These are phyloP conservation scores for Pseudochirops corinnae DNA, from an alignment of 2,797 vertebrate genomes.

Conservation along the genomic window DNA sequence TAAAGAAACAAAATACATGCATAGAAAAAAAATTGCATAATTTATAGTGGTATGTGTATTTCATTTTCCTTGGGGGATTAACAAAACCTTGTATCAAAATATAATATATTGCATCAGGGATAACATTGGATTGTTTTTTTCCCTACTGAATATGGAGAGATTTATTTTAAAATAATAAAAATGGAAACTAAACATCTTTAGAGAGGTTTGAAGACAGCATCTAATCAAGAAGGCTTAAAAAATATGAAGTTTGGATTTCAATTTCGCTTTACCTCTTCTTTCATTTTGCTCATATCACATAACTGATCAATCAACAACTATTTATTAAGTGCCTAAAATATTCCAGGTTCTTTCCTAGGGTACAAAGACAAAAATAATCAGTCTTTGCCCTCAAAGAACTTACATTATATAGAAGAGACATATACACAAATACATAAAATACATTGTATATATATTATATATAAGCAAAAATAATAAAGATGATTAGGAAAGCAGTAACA, in stretches of 20 bases:
- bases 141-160: neutral
- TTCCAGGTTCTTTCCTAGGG: neutral
- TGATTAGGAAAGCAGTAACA: neutral
- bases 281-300: conserved; percentile 28
- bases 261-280: conserved; percentile 17
- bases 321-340: neutral
- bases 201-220: neutral
- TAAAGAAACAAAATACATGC: neutral
- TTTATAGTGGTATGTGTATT: conserved; percentile 28
- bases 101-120: conserved; percentile 31
- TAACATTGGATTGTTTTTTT: conserved; percentile 47
- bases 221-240: neutral
- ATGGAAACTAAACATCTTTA: neutral
- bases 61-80: conserved; percentile 1
- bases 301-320: neutral
- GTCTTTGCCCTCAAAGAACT: neutral
- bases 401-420: neutral
- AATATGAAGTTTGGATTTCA: conserved; percentile 36
- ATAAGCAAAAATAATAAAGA: neutral
- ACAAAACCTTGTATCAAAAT: neutral
- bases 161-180: neutral
- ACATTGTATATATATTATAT: neutral
- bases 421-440: neutral
- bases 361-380: neutral
- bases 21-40: neutral